A percentile compares a stretch with the other conserved stretches of the same genome.
Evolutionary conservation across 2,797 vertebrate species (phyloP).

Genomic region (Lateolabrax maculatus): DNA sequence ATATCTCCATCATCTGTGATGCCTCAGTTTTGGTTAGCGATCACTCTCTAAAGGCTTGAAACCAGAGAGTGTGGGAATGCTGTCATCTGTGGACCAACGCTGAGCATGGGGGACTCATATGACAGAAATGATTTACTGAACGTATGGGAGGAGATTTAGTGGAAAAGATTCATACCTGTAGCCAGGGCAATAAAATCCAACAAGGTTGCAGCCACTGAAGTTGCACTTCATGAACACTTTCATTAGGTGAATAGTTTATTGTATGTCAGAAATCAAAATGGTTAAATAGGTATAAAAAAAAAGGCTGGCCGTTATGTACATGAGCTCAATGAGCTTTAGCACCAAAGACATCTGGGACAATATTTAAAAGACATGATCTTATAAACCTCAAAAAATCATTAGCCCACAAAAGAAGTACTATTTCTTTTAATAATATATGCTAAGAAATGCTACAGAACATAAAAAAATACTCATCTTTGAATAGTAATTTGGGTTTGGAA

Average conservation of each 20-base stretch:
- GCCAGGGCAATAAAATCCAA: slow-evolving; percentile 28
- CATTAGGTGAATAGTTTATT: slow-evolving; percentile 35
- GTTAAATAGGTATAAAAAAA: neutral
- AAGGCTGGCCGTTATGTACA: slow-evolving; percentile 3
- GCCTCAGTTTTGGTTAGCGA: slow-evolving; percentile 23
- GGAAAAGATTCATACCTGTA: slow-evolving; percentile 34
- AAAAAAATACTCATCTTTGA: neutral
- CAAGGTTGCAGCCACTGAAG: slow-evolving; percentile 33
- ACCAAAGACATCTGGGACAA: slow-evolving; percentile 10
- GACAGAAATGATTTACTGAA: slow-evolving; percentile 47
- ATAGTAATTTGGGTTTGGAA: neutral
- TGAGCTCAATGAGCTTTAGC: neutral
- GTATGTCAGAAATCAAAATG: slow-evolving; percentile 17
- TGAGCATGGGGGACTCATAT: slow-evolving; percentile 12
- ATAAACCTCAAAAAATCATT: slow-evolving; percentile 1
- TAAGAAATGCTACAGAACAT: neutral
- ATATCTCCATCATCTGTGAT: slow-evolving; percentile 39
- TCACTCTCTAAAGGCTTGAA: slow-evolving; percentile 45
- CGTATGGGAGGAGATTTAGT: slow-evolving; percentile 9
- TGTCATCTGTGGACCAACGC: slow-evolving; percentile 46
- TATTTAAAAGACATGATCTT: slow-evolving; percentile 28
- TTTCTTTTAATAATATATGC: neutral
- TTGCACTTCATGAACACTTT: slow-evolving; percentile 18
- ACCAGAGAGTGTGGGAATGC: slow-evolving; percentile 47
- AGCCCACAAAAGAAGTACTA: neutral